Evolutionary conservation across 2,113 vertebrate species (phyloP).

Genomic region (Phalacrocorax carbo): DNA sequence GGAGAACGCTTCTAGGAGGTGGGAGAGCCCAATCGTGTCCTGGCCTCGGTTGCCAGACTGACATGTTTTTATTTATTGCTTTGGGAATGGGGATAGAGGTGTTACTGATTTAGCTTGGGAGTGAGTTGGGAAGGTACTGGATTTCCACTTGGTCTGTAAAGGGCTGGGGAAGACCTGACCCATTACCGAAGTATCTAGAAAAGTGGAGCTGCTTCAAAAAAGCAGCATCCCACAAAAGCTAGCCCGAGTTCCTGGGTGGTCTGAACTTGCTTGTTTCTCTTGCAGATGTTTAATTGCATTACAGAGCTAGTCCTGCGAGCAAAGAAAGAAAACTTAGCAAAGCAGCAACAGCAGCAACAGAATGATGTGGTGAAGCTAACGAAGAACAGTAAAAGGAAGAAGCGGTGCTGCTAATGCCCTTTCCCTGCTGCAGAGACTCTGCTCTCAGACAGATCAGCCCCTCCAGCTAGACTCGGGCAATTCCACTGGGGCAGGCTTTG

Average conservation of each 20-base stretch:
- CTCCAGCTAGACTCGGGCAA: constrained; percentile 69
- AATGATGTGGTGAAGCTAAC: constrained; percentile 97
- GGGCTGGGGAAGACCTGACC: not conserved
- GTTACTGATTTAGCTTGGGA: not conserved
- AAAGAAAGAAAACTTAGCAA: constrained; percentile 97
- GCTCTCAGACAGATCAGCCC: constrained; percentile 70
- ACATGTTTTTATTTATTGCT: not conserved
- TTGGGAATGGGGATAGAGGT: not conserved
- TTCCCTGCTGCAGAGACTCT: constrained; percentile 72
- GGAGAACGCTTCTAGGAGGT: not conserved
- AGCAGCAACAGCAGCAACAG: constrained; percentile 97
- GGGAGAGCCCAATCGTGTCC: not conserved
- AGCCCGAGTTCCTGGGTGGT: not conserved
- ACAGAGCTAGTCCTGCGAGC: constrained; percentile 96
- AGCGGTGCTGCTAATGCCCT: constrained; percentile 92
- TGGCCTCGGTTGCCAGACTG: not conserved
- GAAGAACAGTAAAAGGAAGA: constrained; percentile 99
- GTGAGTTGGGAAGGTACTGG: not conserved
- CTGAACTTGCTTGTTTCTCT: constrained; percentile 41
- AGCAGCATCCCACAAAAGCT: not conserved
- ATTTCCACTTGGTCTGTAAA: accelerated
- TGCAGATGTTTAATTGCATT: constrained; percentile 99
- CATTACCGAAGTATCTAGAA: not conserved
- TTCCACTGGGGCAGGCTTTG: constrained; percentile 66
- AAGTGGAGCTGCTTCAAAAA: not conserved